phyloP scores from a whole-genome alignment of 1,140 invertebrate genomes.

The Onthophagus taurus region DNA sequence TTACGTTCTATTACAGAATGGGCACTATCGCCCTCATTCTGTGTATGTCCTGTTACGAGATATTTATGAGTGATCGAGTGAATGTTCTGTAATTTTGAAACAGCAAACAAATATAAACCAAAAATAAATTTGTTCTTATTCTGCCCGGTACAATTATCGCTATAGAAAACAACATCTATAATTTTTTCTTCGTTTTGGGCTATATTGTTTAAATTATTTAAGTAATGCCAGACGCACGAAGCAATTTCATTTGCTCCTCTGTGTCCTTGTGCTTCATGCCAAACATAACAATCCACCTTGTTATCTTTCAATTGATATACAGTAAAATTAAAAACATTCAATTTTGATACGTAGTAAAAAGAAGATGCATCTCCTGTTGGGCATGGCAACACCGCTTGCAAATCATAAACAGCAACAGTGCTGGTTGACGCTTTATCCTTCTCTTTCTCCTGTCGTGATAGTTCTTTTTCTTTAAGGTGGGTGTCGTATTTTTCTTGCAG shows the following conservation, averaged over 20 bases:
- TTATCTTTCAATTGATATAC: too few species aligned
- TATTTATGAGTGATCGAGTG: not conserved
- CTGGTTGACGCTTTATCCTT: conserved; percentile 23
- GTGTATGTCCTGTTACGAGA: not conserved
- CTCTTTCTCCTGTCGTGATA: conserved; percentile 25
- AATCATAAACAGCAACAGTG: conserved; percentile 32
- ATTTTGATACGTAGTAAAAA: too few species aligned
- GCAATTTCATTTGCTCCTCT: too few species aligned
- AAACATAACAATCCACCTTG: too few species aligned
- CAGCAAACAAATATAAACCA: not conserved
- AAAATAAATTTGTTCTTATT: not conserved
- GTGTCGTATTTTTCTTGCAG: conserved; percentile 23
- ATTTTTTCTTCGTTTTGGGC: too few species aligned
- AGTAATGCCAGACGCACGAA: too few species aligned
- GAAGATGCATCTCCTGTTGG: conserved; percentile 31
- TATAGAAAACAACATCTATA: not conserved
- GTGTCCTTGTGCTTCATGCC: too few species aligned
- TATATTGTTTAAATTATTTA: too few species aligned
- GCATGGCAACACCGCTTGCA: conserved; percentile 33
- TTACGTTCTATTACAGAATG: not conserved
- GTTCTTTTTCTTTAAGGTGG: conserved; percentile 26
- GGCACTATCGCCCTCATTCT: too few species aligned
- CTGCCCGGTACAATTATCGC: not conserved
- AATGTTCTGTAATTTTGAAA: not conserved
- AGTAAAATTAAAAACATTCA: too few species aligned